A percentile compares a stretch with the other conserved stretches of the same genome.
These are phyloP conservation scores for Cynopterus brachyotis DNA, from an alignment of 2,113 vertebrate species.

Conservation along the genomic window DNA sequence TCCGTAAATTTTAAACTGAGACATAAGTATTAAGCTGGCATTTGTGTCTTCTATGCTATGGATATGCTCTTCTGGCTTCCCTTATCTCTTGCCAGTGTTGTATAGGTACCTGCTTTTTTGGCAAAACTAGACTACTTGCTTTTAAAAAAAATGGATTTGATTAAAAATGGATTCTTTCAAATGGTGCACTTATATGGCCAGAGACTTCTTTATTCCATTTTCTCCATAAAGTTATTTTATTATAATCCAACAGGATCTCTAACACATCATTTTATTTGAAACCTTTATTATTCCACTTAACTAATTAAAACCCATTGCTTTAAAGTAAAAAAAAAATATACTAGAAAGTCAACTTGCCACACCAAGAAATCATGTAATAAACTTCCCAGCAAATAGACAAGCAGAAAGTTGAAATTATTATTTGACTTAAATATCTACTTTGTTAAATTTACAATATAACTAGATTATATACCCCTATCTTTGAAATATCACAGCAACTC, in stretches of 20 bases:
- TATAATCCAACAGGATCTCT: neutral
- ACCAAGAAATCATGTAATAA: neutral
- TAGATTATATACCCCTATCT: neutral
- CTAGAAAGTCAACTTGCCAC: neutral
- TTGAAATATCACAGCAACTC: neutral
- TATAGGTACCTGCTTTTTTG: neutral
- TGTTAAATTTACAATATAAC: neutral
- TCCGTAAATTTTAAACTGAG: neutral
- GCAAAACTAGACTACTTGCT: neutral
- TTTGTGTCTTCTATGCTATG: neutral
- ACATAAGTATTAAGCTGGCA: neutral
- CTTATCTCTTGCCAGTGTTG: neutral
- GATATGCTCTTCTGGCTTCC: neutral
- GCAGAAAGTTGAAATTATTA: neutral
- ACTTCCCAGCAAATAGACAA: neutral
- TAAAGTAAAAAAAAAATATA: conserved; percentile 5
- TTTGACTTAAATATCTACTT: neutral
- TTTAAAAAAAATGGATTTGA: neutral
- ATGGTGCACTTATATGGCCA: neutral
- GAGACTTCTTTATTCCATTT: neutral
- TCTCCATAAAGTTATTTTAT: neutral
- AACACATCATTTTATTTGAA: neutral
- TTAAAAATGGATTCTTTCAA: neutral
- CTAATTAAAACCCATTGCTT: neutral
- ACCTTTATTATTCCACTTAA: neutral